Evolutionary conservation across 2,113 vertebrate species (phyloP), one percentile per base, ranked within the genome.

Genomic region (Cinclus cinclus): DNA sequence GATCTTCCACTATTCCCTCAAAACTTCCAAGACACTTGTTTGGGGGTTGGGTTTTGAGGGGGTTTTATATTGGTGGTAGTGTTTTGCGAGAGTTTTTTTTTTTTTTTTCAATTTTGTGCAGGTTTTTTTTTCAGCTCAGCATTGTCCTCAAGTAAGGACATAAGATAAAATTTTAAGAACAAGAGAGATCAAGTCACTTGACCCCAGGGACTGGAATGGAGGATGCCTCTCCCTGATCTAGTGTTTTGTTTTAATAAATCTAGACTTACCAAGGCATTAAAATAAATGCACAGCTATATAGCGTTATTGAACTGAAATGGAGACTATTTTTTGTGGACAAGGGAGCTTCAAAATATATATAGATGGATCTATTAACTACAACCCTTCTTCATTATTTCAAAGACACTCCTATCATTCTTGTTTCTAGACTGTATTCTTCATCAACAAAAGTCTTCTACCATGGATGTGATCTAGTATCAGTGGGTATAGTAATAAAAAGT

Each of bases 51-150:
- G 0, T 13, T 55, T 56, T 7, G 6, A 4, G 12, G 12, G 15
- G 9, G 1, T 2, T 17, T 8, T 5, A 16, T 17, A 2, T 10
- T 85, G 17, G 7, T 53, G 11, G 15, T 16, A n/a, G 4, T 37
- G 30, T 27, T 67, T 28, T 30, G 20, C 11, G 7, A 23, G 8
- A 58, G 7, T 1, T 2, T 46, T 7, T 37, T 37, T 7, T 37
- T 37, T 37, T 18, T 23, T 37, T 9, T 19, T 1, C 2, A 10
- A 15, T 53, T 47, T 47, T 53, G 7, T 19, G 9, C 0, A 1
- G 15, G 2, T 2, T 52, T 58, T 25, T 25, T 73, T n/a, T 39
- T 60, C 33, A 79, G 33, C 11, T 79, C 41, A 80, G 11, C 28
- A 28, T 10, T 84, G 20, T n/a, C 39, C 22, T 80, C 4, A 0